Evolutionary conservation across 2,888 invertebrate species (phyloP), one percentile per base, ranked within the genome.

Genomic region (Caenorhabditis panamensis): DNA sequence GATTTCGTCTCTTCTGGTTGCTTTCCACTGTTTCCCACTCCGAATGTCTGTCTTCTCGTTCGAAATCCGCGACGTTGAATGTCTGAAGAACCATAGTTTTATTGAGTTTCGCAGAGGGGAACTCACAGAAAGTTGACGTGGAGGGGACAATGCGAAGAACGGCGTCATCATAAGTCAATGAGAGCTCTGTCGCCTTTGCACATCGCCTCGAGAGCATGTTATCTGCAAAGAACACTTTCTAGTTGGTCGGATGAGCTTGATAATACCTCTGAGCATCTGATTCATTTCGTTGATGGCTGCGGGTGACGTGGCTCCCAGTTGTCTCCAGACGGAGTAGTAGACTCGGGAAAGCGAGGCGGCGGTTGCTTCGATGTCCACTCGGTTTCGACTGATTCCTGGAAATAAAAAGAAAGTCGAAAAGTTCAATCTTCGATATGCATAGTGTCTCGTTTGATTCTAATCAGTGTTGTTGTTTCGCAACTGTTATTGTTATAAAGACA

Each of bases 61-160:
- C 87, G 78, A 53, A 87, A 87, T 22, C 87, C 87, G 2, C 87
- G 82, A 51, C 83, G 79, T 71, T 85, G 85, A 54, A 87, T 77
- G 47, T 79, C 87, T 87, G 37, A 36, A 84, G 68, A 16, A 41
- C 5, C 41, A 41, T 9, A 41, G 3, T 13, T 9, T 16, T 6
- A 13, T 4, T 5, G 47, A 22, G 28, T 24, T 31, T 20, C n/a
- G 13, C n/a, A n/a, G 16, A n/a, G 13, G 20, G n/a, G 3, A 41
- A 66, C 76, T 64, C 18, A 81, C 81, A 76, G 54, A 81, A 68
- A 2, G 72, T 63, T 0, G 67, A 67, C 5, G 72, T 72, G 6
- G 81, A 49, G 18, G 77, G 77, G 11, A 62, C 26, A 51, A 77
- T 59, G 22, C 66, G 66, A 28, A 81, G 24, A 5, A 67, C 31